Evolutionary conservation across 1,140 invertebrate species (phyloP).

Genomic region (Rhagoletis pomonella): DNA sequence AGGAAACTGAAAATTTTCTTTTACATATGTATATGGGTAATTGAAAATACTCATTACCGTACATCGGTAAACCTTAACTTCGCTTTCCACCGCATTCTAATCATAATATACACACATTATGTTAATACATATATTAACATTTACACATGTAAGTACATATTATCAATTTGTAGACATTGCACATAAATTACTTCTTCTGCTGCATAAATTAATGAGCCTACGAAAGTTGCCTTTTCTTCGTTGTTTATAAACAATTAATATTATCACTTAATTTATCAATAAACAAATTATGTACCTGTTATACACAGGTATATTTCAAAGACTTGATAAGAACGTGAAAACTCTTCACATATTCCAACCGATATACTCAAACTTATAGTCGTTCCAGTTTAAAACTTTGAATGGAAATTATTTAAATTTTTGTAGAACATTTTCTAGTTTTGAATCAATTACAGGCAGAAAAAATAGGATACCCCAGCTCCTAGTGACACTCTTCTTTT

Average conservation of each 20-base stretch:
- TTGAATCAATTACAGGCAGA: constrained; percentile 46
- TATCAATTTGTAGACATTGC: background rate
- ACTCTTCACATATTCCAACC: constrained; percentile 12
- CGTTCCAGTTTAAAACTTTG: constrained; percentile 5
- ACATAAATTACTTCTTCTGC: background rate
- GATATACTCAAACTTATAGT: constrained; percentile 27
- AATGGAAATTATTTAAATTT: constrained; percentile 5
- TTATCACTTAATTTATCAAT: constrained; percentile 37
- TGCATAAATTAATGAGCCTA: background rate
- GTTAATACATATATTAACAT: constrained; percentile 47
- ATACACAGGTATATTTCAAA: constrained; percentile 26
- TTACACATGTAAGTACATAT: constrained; percentile 27
- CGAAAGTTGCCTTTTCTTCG: background rate
- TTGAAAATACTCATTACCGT: constrained; percentile 37
- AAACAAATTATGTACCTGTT: constrained; percentile 50
- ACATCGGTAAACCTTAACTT: constrained; percentile 43
- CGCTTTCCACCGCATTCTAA: constrained; percentile 48
- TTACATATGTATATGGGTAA: constrained; percentile 29
- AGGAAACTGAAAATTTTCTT: constrained; percentile 42
- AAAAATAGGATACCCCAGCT: constrained; percentile 4
- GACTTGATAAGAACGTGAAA: constrained; percentile 8
- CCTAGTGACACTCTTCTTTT: constrained; percentile 29
- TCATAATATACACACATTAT: constrained; percentile 51
- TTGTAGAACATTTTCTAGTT: constrained; percentile 37
- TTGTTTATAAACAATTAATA: constrained; percentile 48